Conservation (phyloP, 2,797 vertebrate species). For the Muscicapa comitata region DNA sequence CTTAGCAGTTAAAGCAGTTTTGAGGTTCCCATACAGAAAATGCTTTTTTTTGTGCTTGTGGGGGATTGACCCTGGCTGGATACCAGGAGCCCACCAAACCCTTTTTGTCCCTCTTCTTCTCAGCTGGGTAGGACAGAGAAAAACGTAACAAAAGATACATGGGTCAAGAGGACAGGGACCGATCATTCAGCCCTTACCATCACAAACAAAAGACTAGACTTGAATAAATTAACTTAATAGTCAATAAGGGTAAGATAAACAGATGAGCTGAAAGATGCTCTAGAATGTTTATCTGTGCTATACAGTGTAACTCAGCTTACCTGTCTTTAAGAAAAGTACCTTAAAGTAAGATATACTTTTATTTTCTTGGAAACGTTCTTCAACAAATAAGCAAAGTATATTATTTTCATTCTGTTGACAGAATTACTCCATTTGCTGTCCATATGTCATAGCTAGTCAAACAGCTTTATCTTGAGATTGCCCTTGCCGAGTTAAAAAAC, state of each 20-base stretch:
- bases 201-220: background rate
- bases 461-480: background rate
- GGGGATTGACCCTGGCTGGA: background rate
- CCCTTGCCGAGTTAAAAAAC: background rate
- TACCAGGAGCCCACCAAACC: background rate
- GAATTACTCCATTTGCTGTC: background rate
- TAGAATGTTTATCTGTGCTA: background rate
- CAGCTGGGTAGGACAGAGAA: background rate
- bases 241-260: background rate
- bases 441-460: background rate
- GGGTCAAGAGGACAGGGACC: background rate
- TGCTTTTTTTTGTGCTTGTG: background rate
- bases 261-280: background rate
- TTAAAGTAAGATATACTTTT: background rate
- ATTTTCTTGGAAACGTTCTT: background rate
- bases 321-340: background rate
- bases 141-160: rapidly evolving
- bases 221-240: background rate
- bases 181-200: background rate
- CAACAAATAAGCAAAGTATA: background rate
- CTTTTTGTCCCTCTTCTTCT: background rate
- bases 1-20: background rate
- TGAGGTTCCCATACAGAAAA: background rate
- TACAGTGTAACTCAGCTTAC: background rate
- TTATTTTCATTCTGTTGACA: background rate